Evolutionary conservation across 2,888 invertebrate genomes (phyloP), one percentile per base, ranked within the genome.

Genomic region (Spilarctia lutea): DNA sequence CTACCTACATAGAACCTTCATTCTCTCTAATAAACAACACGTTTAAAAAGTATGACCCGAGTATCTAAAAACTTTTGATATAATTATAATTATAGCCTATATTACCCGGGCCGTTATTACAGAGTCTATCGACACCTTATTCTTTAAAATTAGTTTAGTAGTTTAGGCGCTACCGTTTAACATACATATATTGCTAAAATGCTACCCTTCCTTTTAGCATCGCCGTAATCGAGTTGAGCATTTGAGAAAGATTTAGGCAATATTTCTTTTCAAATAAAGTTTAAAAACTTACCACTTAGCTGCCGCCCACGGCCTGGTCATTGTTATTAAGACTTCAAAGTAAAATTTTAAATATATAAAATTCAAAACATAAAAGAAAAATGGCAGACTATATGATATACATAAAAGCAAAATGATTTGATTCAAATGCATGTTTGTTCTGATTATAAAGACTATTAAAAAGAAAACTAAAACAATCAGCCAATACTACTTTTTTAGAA

Each of bases 351-450:
- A n/a, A n/a, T n/a, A 39, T 20, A 0, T 74, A 74, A 75, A 78
- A 77, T 73, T 48, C 48, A 45, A 52, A 70, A 77, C 75, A 77
- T 75, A 70, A 69, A 78, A 68, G 60, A 60, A 71, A 70, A 71
- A 72, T 73, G 65, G 65, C 66, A n/a, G 65, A 72, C 68, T 81
- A 79, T 67, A 75, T 65, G 68, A 10, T 30, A 33, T 68, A 76
- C 86, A 86, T 85, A 73, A 75, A 79, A 69, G 65, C 27, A 73
- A 79, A 79, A 81, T 80, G 84, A 68, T 87, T 83, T 83, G 79
- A 83, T 85, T 77, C 70, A 68, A 72, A 75, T 79, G 77, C 76
- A 69, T 39, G 35, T 7, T 52, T 68, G 30, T 80, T 86, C 81
- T 75, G 27, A 66, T 69, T 81, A 45, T 63, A 83, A 80, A 56